These are phyloP conservation scores for Sebastes iracundus DNA, from an alignment of 2,797 vertebrate genomes.

Conservation along the genomic window DNA sequence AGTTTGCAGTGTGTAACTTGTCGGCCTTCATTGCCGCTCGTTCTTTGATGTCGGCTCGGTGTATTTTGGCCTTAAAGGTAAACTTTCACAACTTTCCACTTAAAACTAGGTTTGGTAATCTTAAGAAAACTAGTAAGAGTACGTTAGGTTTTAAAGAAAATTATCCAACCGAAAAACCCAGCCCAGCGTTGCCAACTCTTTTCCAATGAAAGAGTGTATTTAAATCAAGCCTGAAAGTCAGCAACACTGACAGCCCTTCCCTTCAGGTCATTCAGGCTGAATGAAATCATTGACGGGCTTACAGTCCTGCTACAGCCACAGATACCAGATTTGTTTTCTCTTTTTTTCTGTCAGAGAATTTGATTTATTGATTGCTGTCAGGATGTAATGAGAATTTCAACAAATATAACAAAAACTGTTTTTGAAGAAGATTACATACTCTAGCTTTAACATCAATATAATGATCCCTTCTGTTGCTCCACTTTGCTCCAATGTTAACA, in stretches of 20 bases:
- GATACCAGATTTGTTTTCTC: background rate
- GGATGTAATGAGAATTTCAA: background rate
- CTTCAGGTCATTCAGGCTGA: background rate
- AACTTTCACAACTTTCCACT: background rate
- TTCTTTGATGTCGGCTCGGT: no score
- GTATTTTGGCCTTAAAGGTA: no score
- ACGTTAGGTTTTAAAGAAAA: background rate
- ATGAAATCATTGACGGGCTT: background rate
- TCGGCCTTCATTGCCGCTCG: no score
- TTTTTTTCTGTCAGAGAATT: background rate
- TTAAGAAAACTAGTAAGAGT: background rate
- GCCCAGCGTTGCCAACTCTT: no score
- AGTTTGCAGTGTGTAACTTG: no score
- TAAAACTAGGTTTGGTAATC: background rate
- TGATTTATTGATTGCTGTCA: background rate
- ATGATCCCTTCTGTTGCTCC: background rate
- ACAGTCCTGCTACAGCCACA: background rate
- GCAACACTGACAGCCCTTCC: no score
- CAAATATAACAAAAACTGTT: background rate
- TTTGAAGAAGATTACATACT: no score
- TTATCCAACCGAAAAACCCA: background rate
- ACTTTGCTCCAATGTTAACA: background rate
- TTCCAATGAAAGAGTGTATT: no score
- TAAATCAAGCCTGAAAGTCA: background rate
- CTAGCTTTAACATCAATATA: background rate